These are phyloP conservation scores for Bothrops alternatus DNA, from an alignment of 2,797 vertebrate species.

Conservation along the genomic window DNA sequence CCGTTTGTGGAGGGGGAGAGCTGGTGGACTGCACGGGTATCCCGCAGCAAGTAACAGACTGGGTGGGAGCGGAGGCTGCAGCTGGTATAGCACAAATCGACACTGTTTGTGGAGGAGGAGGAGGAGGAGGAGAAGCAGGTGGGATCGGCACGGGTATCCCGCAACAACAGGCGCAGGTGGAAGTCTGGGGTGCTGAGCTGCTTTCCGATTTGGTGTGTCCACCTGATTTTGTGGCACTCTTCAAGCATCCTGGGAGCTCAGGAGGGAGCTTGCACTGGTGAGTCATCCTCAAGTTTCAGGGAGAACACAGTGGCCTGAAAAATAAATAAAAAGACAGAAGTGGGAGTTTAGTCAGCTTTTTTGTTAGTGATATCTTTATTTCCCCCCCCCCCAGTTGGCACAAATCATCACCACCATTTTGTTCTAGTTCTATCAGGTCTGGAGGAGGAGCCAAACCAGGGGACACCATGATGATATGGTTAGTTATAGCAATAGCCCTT, in stretches of 20 bases:
- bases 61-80: not conserved
- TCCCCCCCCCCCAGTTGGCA: not conserved
- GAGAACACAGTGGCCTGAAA: not conserved
- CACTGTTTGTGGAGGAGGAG: not conserved
- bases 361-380: not conserved
- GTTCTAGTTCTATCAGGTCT: not conserved
- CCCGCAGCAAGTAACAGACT: not conserved
- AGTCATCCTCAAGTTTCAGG: not conserved
- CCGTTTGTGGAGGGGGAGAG: not conserved
- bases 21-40: not conserved
- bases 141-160: not conserved
- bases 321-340: not conserved
- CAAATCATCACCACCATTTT: not conserved
- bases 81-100: accelerated
- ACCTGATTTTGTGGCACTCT: not conserved
- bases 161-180: not conserved
- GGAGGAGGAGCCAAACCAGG: not conserved
- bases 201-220: not conserved
- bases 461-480: not conserved
- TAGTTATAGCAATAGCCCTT: not conserved
- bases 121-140: not conserved
- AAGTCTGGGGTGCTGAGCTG: not conserved
- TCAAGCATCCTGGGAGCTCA: not conserved
- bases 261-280: not conserved
- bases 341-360: not conserved